Evolutionary conservation across 2,113 vertebrate genomes (phyloP), one percentile per base, ranked within the genome.

Genomic region (Mionectes macconnelli): DNA sequence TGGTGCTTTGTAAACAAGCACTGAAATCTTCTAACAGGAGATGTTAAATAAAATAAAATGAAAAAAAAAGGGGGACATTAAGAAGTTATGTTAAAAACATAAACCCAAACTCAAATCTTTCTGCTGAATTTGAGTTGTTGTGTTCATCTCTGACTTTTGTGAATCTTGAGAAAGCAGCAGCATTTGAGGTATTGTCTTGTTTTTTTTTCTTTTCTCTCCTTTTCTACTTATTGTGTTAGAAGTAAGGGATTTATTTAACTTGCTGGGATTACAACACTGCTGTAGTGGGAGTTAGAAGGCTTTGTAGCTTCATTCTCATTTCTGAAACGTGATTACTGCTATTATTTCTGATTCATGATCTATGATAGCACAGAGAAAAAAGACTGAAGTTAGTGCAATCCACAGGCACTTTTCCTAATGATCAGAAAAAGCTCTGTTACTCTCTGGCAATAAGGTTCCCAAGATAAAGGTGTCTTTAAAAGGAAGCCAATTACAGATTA

Each of bases 301-400:
- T 94, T 89, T 90, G 49, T 18, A 96, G 55, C 59, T 95, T 62
- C 72, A 85, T 73, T 74, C 63, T 85, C 42, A 83, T 87, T 94
- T 94, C 84, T 73, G 82, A 92, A 96, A 83, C 3, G 12, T 83
- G 84, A 82, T 95, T 95, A 76, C 79, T 83, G 60, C 84, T 86
- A 62, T 91, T 95, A 91, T 90, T 97, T 94, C 78, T 94, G 93
- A 90, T 85, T 95, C 78, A 63, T 80, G 86, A 80, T 74, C 87
- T 88, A 3, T 81, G 63, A 74, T 56, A 87, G 55, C 56, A 77
- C 44, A 87, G 7, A 47, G 59, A 93, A 96, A 49, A 90, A 93
- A 55, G 49, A 80, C 40, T 73, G 76, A 22, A 60, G 56, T 60
- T 79, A 59, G 47, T 67, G 47, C 39, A 80, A 60, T 70, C 78